phyloP scores from a whole-genome alignment of 2,113 vertebrate genomes.

The Amphiprion ocellaris region DNA sequence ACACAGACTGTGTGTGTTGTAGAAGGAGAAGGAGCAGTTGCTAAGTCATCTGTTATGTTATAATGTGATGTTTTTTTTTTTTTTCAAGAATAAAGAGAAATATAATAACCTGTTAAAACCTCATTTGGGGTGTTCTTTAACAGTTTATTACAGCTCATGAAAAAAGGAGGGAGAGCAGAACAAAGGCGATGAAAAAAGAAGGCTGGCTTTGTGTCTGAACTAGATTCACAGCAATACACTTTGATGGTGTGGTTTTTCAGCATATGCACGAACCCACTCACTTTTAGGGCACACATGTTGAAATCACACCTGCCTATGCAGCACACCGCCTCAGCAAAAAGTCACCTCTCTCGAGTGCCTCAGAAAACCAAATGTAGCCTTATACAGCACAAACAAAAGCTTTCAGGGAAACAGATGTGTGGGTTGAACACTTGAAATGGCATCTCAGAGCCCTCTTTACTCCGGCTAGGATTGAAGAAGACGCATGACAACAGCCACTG shows the following conservation, averaged over 20 bases:
- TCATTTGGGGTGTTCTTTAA: conserved; percentile 9
- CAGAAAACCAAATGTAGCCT: conserved; percentile 58
- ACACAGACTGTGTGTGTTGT: conserved; percentile 39
- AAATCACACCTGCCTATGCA: conserved; percentile 80
- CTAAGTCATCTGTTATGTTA: conserved; percentile 12
- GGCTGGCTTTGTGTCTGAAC: conserved; percentile 56
- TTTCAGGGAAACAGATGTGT: conserved; percentile 62
- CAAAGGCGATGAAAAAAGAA: conserved; percentile 24
- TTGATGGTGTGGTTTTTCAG: conserved; percentile 81
- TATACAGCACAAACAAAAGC: conserved; percentile 59
- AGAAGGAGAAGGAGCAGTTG: conserved; percentile 3
- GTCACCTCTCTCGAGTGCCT: conserved; percentile 52
- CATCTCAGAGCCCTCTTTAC: conserved; percentile 27
- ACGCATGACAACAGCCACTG: conserved; percentile 57
- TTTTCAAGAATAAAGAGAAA: conserved; percentile 19
- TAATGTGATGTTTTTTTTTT: not conserved
- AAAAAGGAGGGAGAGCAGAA: conserved; percentile 62
- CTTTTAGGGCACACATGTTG: conserved; percentile 67
- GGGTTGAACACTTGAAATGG: conserved; percentile 57
- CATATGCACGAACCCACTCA: conserved; percentile 60
- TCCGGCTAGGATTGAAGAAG: conserved; percentile 39
- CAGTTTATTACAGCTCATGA: conserved; percentile 37
- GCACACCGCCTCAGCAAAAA: conserved; percentile 68
- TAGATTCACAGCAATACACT: conserved; percentile 64
- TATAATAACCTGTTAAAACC: conserved; percentile 27